Conservation (phyloP, 2,797 vertebrate genomes). For the Scarus forsteni region DNA sequence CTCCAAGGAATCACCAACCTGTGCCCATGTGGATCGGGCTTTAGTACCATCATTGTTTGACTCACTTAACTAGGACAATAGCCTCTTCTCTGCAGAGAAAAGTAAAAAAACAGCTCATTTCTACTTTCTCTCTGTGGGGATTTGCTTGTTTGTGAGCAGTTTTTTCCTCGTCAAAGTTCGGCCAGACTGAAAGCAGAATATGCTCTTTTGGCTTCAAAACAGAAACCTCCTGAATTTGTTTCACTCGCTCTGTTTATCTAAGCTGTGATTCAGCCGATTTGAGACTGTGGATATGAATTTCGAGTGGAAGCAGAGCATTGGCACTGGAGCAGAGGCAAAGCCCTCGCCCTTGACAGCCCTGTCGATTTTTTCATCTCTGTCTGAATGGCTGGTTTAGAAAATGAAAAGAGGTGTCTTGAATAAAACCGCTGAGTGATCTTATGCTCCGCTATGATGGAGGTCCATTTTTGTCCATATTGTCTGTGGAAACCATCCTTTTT, state of each 20-base stretch:
- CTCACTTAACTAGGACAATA: constrained; percentile 17
- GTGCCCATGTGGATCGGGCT: constrained; percentile 14
- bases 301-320: constrained; percentile 41
- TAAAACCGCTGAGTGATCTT: constrained; percentile 53
- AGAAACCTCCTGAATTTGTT: constrained; percentile 44
- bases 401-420: constrained; percentile 53
- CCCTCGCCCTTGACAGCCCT: constrained; percentile 47
- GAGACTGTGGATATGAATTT: constrained; percentile 56
- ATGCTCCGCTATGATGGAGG: constrained; percentile 45
- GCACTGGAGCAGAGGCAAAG: constrained; percentile 22
- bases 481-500: constrained; percentile 45
- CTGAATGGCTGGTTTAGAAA: constrained; percentile 52
- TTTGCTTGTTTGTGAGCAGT: constrained; percentile 44
- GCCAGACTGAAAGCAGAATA: constrained; percentile 44
- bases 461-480: constrained; percentile 56
- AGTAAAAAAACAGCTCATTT: constrained; percentile 21
- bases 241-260: constrained; percentile 52
- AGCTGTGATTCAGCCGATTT: constrained; percentile 57
- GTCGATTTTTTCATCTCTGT: constrained; percentile 52
- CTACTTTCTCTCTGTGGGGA: constrained; percentile 25
- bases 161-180: constrained; percentile 34
- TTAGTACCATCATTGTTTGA: constrained; percentile 14
- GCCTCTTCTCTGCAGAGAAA: constrained; percentile 32
- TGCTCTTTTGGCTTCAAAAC: constrained; percentile 46
- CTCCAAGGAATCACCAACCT: constrained; percentile 31